These are phyloP conservation scores for Drosophila vallismaia DNA, from an alignment of 2,888 invertebrate genomes.

Conservation along the genomic window DNA sequence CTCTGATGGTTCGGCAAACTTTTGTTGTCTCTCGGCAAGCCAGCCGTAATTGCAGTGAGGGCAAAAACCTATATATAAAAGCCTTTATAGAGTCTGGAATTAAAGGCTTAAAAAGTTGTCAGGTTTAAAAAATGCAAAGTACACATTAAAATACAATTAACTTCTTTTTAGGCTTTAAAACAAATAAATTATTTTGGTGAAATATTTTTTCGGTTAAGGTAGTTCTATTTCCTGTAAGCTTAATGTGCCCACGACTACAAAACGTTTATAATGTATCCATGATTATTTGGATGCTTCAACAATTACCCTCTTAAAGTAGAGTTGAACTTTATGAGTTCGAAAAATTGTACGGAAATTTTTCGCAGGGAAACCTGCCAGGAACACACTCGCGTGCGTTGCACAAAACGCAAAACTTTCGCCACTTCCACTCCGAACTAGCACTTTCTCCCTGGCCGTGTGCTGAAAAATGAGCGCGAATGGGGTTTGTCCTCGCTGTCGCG, in stretches of 20 bases:
- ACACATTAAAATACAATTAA: background rate
- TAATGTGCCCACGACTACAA: no score
- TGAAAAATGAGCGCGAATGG: conserved; percentile 62
- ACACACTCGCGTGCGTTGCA: conserved; percentile 23
- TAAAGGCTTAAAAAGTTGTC: background rate
- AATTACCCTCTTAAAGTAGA: conserved; percentile 23
- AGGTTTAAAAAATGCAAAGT: background rate
- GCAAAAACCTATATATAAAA: background rate
- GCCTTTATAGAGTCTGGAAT: background rate
- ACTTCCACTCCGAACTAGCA: conserved; percentile 41
- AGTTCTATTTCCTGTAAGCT: no score
- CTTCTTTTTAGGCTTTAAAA: background rate
- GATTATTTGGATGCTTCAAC: background rate
- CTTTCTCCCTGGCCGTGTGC: conserved; percentile 41
- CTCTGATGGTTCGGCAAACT: conserved; percentile 15
- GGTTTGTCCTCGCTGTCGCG: conserved; percentile 43
- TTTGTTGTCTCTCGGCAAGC: conserved; percentile 12
- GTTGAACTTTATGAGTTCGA: conserved; percentile 42
- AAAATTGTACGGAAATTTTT: conserved; percentile 18
- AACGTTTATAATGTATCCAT: background rate
- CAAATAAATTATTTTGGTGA: no score
- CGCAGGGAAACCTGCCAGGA: background rate
- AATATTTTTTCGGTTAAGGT: no score
- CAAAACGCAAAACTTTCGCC: conserved; percentile 48
- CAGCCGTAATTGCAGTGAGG: conserved; percentile 24